A percentile compares a stretch with the other conserved stretches of the same genome.
These are phyloP conservation scores for Stichodactyla helianthus DNA, from an alignment of 64 coral and sea anemone genomes.

Conservation along the genomic window DNA sequence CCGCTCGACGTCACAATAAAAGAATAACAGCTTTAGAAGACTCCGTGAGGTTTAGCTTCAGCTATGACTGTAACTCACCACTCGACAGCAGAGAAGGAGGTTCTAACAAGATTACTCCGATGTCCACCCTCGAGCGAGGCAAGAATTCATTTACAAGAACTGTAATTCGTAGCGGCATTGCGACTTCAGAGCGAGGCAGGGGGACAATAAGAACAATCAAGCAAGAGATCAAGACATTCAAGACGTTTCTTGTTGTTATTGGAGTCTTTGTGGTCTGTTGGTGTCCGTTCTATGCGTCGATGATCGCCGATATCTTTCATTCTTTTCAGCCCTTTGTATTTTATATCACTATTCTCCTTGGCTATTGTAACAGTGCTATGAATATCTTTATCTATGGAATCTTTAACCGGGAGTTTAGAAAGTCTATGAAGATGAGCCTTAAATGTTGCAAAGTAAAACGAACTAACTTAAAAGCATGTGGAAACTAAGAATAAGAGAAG, in stretches of 20 bases:
- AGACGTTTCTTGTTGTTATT: constrained; percentile 54
- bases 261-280: constrained; percentile 46
- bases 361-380: constrained; percentile 62
- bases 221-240: constrained; percentile 57
- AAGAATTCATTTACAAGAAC: neutral
- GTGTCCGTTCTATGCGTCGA: constrained; percentile 38
- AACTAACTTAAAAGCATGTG: neutral
- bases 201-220: neutral
- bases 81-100: neutral
- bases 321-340: neutral
- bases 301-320: constrained; percentile 27
- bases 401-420: constrained; percentile 43
- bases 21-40: neutral
- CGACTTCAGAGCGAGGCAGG: neutral
- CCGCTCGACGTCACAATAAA: constrained; percentile 29
- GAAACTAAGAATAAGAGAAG: no score
- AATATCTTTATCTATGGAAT: constrained; percentile 67
- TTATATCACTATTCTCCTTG: constrained; percentile 35
- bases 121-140: neutral
- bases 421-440: neutral
- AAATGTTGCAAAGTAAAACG: neutral
- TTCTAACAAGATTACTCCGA: neutral
- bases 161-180: neutral
- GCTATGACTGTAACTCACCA: neutral
- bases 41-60: neutral